Evolutionary conservation across 2,797 vertebrate species (phyloP).

Genomic region (Hypotaenidia philippensis): DNA sequence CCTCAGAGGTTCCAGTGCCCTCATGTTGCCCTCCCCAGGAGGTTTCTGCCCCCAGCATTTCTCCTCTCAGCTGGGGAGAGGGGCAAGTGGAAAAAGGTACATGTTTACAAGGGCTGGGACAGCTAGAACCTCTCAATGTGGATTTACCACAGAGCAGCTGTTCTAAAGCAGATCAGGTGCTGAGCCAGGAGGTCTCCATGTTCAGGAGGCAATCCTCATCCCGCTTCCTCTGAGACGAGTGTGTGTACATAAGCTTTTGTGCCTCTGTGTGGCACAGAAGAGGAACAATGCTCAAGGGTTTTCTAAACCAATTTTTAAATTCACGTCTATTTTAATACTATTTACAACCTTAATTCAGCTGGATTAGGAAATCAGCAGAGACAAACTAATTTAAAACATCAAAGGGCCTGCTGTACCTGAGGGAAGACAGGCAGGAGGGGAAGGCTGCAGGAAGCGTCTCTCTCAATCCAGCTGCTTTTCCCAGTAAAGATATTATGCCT

Average conservation of each 20-base stretch:
- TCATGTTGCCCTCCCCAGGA: neutral
- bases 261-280: neutral
- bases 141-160: neutral
- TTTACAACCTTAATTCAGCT: neutral
- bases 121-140: neutral
- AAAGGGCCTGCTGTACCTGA: neutral
- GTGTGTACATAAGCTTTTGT: neutral
- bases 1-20: neutral
- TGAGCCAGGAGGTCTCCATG: neutral
- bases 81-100: rapidly evolving
- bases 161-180: neutral
- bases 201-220: neutral
- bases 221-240: rapidly evolving
- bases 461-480: neutral
- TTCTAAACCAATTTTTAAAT: neutral
- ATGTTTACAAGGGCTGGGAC: neutral
- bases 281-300: neutral
- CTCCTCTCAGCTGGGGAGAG: neutral
- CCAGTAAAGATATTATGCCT: neutral
- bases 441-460: neutral
- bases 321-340: neutral
- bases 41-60: neutral
- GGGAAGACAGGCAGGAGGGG: neutral
- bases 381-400: neutral
- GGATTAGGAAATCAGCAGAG: neutral